phyloP scores from a whole-genome alignment of 2,888 invertebrate genomes.

The Taphrorychus bicolor region DNA sequence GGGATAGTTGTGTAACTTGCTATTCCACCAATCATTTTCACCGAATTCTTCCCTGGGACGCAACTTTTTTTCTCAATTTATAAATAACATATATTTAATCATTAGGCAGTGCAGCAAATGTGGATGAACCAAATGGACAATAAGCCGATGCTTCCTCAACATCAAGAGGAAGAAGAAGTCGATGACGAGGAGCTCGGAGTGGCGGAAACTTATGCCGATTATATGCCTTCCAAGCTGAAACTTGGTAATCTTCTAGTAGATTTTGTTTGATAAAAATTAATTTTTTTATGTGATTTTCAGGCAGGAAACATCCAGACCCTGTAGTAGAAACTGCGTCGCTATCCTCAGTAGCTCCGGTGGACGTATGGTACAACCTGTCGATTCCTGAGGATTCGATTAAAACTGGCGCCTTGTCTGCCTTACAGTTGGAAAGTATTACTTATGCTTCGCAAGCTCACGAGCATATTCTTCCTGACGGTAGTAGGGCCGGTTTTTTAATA shows the following conservation, averaged over 20 bases:
- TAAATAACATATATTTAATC: not conserved
- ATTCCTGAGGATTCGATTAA: constrained; percentile 86
- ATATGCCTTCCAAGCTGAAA: constrained; percentile 96
- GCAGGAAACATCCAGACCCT: constrained; percentile 94
- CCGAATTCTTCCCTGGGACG: too few species aligned
- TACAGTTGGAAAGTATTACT: constrained; percentile 96
- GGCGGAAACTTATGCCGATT: constrained; percentile 98
- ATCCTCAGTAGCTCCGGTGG: constrained; percentile 93
- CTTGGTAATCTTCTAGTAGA: constrained; percentile 66
- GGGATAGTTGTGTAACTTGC: too few species aligned
- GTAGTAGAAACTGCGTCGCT: constrained; percentile 99
- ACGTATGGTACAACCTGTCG: constrained; percentile 86
- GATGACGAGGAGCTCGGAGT: constrained; percentile 98
- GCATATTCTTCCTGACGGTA: constrained; percentile 85
- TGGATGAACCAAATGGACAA: constrained; percentile 63
- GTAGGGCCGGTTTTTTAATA: constrained; percentile 94
- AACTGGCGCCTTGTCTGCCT: constrained; percentile 86
- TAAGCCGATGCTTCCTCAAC: constrained; percentile 52
- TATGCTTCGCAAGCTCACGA: constrained; percentile 98
- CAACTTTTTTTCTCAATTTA: too few species aligned
- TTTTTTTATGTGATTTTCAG: constrained; percentile 11
- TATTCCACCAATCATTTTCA: too few species aligned
- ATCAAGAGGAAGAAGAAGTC: constrained; percentile 62
- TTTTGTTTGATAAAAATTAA: not conserved
- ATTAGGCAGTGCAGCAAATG: constrained; percentile 65